Evolutionary conservation across 2,113 vertebrate species (phyloP).

Genomic region (Spizaetus ornatus): DNA sequence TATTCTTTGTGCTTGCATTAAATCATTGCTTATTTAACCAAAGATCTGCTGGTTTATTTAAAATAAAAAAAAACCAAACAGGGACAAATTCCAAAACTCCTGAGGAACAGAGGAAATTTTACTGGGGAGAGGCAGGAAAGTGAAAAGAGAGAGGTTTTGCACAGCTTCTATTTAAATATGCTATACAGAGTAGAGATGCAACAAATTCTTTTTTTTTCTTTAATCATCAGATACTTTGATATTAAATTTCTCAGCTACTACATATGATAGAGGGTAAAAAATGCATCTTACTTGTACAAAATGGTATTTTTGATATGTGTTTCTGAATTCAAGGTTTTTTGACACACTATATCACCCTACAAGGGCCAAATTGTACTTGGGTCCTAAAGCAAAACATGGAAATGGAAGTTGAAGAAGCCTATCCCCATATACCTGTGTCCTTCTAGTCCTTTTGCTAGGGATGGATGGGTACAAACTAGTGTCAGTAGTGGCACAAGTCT

Average conservation of each 20-base stretch:
- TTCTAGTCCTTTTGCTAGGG: background rate
- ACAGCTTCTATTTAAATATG: background rate
- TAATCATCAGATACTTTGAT: background rate
- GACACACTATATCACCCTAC: background rate
- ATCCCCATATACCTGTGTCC: background rate
- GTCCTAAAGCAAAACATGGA: background rate
- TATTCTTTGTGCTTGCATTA: background rate
- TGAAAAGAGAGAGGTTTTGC: background rate
- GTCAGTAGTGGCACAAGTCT: background rate
- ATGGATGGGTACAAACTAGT: background rate
- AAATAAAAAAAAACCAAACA: background rate
- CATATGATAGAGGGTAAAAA: background rate
- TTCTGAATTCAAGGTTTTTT: background rate
- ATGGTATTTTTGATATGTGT: background rate
- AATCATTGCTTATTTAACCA: slow-evolving; percentile 8
- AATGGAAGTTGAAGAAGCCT: background rate
- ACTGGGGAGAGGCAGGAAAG: background rate
- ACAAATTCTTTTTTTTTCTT: background rate
- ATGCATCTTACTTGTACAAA: background rate
- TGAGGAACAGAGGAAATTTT: background rate
- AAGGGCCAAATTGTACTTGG: background rate
- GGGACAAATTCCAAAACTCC: background rate
- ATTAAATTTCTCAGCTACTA: background rate
- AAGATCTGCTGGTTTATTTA: background rate
- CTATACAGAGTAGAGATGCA: background rate